A percentile compares a stretch with the other conserved stretches of the same genome.
phyloP scores from a whole-genome alignment of 1,140 invertebrate species.

The Drosophila guanche region DNA sequence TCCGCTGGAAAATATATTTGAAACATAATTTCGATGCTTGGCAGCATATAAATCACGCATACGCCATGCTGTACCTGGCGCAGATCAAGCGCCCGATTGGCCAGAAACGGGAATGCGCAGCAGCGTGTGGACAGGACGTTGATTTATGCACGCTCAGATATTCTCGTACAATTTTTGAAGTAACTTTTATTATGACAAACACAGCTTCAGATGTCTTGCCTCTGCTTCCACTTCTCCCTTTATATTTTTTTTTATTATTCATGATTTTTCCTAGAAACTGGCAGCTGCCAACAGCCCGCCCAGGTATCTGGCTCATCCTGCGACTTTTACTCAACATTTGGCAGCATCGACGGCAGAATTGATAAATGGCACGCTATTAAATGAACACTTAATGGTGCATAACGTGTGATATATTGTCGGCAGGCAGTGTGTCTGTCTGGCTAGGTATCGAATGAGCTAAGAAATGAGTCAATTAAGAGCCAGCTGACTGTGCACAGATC shows the following conservation, averaged over 20 bases:
- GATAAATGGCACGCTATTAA: slow-evolving; percentile 57
- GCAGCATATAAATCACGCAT: slow-evolving; percentile 45
- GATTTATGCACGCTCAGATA: slow-evolving; percentile 56
- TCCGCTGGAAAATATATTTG: neutral
- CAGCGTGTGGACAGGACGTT: slow-evolving; percentile 21
- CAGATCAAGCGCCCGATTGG: no score
- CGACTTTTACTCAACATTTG: slow-evolving; percentile 38
- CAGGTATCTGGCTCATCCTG: slow-evolving; percentile 25
- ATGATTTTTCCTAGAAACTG: slow-evolving; percentile 26
- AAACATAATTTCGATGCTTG: slow-evolving; percentile 13
- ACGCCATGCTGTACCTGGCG: slow-evolving; percentile 39
- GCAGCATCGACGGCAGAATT: slow-evolving; percentile 23
- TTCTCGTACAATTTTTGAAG: slow-evolving; percentile 55
- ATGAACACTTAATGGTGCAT: slow-evolving; percentile 57
- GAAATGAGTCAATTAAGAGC: slow-evolving; percentile 49
- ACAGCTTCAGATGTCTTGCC: slow-evolving; percentile 16
- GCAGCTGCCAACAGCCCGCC: neutral
- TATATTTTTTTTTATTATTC: slow-evolving; percentile 12
- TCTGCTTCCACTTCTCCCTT: neutral
- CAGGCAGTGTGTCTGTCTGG: slow-evolving; percentile 31
- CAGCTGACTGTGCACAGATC: slow-evolving; percentile 1
- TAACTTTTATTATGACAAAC: slow-evolving; percentile 67
- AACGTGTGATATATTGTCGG: slow-evolving; percentile 58
- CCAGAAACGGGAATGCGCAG: no score
- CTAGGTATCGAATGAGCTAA: slow-evolving; percentile 16